Conservation (phyloP, 2,113 vertebrate species). For the Mirounga angustirostris region DNA sequence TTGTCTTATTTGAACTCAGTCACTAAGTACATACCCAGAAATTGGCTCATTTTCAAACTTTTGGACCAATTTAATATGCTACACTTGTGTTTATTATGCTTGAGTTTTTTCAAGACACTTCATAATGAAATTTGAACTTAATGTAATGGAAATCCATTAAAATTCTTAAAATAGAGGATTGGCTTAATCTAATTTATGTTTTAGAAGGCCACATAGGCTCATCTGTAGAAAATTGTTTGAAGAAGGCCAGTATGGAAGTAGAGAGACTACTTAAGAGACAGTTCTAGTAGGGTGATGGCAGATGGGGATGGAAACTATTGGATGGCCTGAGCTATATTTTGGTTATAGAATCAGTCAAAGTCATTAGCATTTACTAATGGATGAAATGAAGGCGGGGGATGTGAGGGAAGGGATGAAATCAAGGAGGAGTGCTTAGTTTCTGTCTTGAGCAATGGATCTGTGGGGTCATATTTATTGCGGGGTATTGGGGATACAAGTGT, state of each 20-base stretch:
- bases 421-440: neutral
- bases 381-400: neutral
- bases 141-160: neutral
- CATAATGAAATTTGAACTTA: neutral
- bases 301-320: neutral
- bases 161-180: neutral
- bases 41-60: neutral
- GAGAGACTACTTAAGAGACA: neutral
- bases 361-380: neutral
- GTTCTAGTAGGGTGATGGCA: neutral
- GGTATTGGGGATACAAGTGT: neutral
- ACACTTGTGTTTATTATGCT: neutral
- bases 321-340: neutral
- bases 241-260: neutral
- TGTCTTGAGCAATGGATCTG: neutral
- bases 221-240: neutral
- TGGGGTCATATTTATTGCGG: neutral
- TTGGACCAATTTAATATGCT: neutral
- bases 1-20: constrained; percentile 27
- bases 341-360: neutral
- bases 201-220: neutral
- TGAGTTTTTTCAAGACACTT: neutral
- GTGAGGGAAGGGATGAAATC: neutral
- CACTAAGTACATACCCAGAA: neutral
- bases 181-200: neutral